Base-by-base conservation (phyloP, 2,888 invertebrate species). In the Sericinus montela region DNA sequence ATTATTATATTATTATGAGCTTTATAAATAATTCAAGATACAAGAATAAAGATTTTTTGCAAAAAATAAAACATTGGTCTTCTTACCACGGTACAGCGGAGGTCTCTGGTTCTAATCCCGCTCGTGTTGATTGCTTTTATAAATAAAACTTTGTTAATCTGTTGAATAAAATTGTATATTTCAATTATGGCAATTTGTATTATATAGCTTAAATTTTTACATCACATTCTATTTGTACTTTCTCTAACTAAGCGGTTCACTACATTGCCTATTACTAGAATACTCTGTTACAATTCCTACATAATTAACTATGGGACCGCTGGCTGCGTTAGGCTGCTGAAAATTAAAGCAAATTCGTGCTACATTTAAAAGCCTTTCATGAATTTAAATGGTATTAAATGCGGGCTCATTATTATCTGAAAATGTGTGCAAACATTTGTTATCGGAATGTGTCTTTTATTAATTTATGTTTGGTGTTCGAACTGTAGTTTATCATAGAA, bases 311-410 rank as follows among this genome's bases (percentile, higher is more conserved):
- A 15, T 39, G 44, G 11, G 34, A 39, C 44, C 39, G 44, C 39
- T 8, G 19, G 35, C 47, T 36, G 28, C 36, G 40, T 39, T 38
- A 30, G 38, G 38, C 34, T 25, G 38, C 35, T 48, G 40, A 32
- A 52, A 45, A 48, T 51, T 46, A 32, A 39, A 45, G 40, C 41
- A 36, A 43, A 48, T 40, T 48, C 48, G 45, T 48, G 49, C 44
- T 41, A 45, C 45, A 47, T 54, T 56, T 53, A 56, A 55, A 51
- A 46, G 50, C 45, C 52, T 48, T 52, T 36, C 45, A 53, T 48
- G 50, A 51, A 52, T 55, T 46, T 47, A 43, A 53, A 48, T 48
- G 38, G 47, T 37, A 54, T 54, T 54, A 46, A 57, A 53, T 45
- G 49, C 48, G 36, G 42, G n/a, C 52, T 40, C 46, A 52, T 52